Evolutionary conservation across 2,888 invertebrate species (phyloP).

Genomic region (Monoplex corrugatus): DNA sequence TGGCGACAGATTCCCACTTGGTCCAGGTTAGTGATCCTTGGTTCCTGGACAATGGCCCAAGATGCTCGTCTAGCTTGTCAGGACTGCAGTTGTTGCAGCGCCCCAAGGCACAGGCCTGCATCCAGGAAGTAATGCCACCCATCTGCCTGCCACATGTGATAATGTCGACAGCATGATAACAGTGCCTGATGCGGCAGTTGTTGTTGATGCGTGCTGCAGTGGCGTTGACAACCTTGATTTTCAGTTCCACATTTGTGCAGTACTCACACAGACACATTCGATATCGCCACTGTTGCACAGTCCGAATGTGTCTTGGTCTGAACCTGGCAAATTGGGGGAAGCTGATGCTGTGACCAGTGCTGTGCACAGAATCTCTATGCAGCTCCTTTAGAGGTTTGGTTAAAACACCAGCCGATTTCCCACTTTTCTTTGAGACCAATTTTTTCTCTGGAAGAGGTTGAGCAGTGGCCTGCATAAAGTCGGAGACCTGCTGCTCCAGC

Average conservation of each 20-base stretch:
- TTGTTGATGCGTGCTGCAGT: not conserved
- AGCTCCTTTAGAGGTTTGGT: not conserved
- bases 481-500: not conserved
- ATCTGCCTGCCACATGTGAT: conserved; percentile 11
- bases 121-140: not conserved
- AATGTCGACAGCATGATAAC: conserved; percentile 24
- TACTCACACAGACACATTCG: conserved; percentile 23
- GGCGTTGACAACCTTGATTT: not conserved
- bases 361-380: not conserved
- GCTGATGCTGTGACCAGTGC: not conserved
- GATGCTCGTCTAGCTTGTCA: not conserved
- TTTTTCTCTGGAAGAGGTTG: not conserved
- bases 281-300: too few species aligned
- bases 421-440: conserved; percentile 1
- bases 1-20: not conserved
- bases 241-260: conserved; percentile 3
- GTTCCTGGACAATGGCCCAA: not conserved
- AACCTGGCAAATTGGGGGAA: not conserved
- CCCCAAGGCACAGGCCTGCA: not conserved
- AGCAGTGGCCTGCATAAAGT: not conserved
- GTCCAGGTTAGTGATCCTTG: not conserved
- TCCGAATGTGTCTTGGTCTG: not conserved
- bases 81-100: not conserved
- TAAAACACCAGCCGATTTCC: not conserved
- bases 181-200: not conserved